Percentiles rank a stretch among this genome's conserved stretches.
Evolutionary conservation across 2,113 vertebrate genomes (phyloP).

Genomic region (Rhombomys opimus): DNA sequence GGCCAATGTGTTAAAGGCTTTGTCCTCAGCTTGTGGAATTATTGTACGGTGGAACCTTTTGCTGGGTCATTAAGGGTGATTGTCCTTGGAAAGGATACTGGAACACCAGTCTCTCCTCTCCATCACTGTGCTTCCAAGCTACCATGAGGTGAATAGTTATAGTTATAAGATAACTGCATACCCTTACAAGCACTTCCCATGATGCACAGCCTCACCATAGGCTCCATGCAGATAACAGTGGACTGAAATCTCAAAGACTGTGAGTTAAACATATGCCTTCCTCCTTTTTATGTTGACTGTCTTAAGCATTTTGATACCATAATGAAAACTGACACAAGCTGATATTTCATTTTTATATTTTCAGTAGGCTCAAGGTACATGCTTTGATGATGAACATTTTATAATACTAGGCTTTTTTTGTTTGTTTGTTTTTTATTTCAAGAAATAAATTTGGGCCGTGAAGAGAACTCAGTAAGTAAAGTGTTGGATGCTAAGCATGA

Average conservation of each 20-base stretch:
- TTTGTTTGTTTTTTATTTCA: conserved; percentile 22
- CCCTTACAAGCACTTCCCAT: background rate
- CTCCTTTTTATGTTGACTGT: background rate
- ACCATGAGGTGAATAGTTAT: background rate
- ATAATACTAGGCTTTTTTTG: background rate
- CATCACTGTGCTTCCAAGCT: background rate
- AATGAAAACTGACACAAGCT: background rate
- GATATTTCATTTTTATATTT: background rate
- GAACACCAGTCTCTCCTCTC: background rate
- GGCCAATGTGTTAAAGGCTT: background rate
- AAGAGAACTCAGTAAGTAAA: background rate
- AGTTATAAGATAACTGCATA: no score
- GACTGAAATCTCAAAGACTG: background rate
- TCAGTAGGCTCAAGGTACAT: conserved; percentile 27
- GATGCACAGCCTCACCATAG: background rate
- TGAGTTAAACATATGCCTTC: background rate
- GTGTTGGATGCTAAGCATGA: background rate
- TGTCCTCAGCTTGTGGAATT: background rate
- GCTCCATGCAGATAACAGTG: background rate
- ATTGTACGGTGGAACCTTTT: background rate
- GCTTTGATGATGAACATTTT: background rate
- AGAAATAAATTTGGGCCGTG: background rate
- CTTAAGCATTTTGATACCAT: background rate
- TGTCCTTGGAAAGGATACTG: background rate
- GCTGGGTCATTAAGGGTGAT: background rate